phyloP scores from a whole-genome alignment of 1,140 invertebrate genomes.

The Trachymyrmex cornetzi region DNA sequence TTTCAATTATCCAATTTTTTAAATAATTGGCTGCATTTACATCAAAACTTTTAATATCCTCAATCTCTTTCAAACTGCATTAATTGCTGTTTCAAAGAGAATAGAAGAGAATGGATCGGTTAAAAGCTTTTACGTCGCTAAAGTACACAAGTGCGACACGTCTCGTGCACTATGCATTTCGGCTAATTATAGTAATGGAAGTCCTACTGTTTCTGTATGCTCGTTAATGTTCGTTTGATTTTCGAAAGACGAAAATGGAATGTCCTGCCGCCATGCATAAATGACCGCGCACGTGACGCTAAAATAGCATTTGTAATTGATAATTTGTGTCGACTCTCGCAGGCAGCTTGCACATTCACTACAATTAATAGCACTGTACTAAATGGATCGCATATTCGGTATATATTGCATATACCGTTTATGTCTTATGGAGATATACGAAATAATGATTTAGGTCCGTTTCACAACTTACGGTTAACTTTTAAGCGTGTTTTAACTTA shows the following conservation, averaged over 20 bases:
- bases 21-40: neutral
- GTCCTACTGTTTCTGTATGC: neutral
- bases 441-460: no score
- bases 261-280: slow-evolving; percentile 6
- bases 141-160: slow-evolving; percentile 37
- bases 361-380: slow-evolving; percentile 25
- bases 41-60: neutral
- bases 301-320: slow-evolving; percentile 50
- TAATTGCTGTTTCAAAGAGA: slow-evolving; percentile 20
- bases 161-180: slow-evolving; percentile 30
- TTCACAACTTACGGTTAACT: no score
- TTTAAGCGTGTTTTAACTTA: no score
- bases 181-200: slow-evolving; percentile 58
- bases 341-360: slow-evolving; percentile 16
- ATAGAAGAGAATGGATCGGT: neutral
- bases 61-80: neutral
- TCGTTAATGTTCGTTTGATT: slow-evolving; percentile 47
- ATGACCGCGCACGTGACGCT: slow-evolving; percentile 16
- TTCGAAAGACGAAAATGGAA: slow-evolving; percentile 53
- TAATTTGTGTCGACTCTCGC: slow-evolving; percentile 11
- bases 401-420: neutral
- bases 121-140: slow-evolving; percentile 46
- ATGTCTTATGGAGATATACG: neutral
- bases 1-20: neutral
- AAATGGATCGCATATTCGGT: neutral